These are phyloP conservation scores for Macrophya annulata DNA, from an alignment of 2,888 invertebrate genomes.

Conservation along the genomic window DNA sequence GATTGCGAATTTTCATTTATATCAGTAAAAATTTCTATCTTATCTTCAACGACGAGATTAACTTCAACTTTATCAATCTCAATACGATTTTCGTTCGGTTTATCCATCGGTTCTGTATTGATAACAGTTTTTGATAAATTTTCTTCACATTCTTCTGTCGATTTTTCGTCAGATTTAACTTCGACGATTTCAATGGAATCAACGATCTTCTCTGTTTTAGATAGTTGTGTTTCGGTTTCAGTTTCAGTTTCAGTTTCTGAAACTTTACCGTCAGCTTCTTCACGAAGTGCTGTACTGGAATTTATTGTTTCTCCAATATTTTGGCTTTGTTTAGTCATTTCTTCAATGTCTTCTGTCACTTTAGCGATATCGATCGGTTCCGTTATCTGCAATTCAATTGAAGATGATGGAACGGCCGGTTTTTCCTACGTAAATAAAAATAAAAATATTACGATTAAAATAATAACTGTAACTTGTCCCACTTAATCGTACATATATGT, in stretches of 20 bases:
- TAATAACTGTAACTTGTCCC: neutral
- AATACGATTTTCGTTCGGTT: constrained; percentile 52
- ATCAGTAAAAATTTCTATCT: constrained; percentile 80
- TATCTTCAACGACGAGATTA: constrained; percentile 76
- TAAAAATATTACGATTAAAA: neutral
- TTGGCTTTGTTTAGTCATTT: constrained; percentile 67
- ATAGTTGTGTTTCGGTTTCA: neutral
- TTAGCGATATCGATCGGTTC: constrained; percentile 67
- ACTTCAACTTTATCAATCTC: constrained; percentile 80
- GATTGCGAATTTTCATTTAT: constrained; percentile 77
- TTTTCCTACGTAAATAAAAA: neutral
- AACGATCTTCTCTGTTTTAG: neutral
- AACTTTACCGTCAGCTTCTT: constrained; percentile 43
- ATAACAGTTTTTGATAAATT: constrained; percentile 75
- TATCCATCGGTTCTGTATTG: neutral
- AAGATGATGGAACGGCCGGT: neutral
- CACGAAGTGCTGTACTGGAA: neutral
- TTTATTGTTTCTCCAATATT: constrained; percentile 40
- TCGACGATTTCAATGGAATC: constrained; percentile 2
- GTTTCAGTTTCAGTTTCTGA: constrained; percentile 16
- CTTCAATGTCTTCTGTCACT: constrained; percentile 69
- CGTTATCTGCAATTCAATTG: constrained; percentile 63
- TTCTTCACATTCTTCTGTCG: constrained; percentile 80
- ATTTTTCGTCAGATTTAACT: constrained; percentile 75
- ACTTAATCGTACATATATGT: neutral